Percentiles rank a stretch among this genome's conserved stretches.
These are phyloP conservation scores for Speoplatyrhinus poulsoni DNA, from an alignment of 2,113 vertebrate genomes.

Conservation along the genomic window DNA sequence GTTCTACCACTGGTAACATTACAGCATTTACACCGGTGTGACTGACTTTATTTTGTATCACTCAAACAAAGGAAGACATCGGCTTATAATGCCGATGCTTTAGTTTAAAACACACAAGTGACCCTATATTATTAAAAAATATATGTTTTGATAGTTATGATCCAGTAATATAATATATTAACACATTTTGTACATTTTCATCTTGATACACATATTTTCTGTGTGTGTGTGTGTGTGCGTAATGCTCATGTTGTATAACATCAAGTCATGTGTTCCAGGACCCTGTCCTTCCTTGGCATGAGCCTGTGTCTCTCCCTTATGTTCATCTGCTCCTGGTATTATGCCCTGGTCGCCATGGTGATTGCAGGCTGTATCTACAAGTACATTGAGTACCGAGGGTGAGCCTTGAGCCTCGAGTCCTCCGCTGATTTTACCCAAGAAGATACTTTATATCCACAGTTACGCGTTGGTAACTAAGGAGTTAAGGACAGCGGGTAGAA, in stretches of 20 bases:
- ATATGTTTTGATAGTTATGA: no score
- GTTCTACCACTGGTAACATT: slow-evolving; percentile 89
- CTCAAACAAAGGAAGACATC: no score
- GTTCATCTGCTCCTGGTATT: slow-evolving; percentile 97
- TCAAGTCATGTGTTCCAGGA: slow-evolving; percentile 74
- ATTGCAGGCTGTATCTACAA: slow-evolving; percentile 96
- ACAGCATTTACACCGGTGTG: background rate
- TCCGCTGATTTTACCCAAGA: background rate
- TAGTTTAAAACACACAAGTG: no score
- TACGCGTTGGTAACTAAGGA: background rate
- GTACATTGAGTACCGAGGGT: slow-evolving; percentile 98
- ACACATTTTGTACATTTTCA: background rate
- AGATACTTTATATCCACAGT: no score
- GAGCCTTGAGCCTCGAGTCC: slow-evolving; percentile 53
- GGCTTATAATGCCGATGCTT: no score
- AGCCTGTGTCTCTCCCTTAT: slow-evolving; percentile 94
- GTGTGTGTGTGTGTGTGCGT: background rate
- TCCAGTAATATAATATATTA: no score
- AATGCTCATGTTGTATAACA: slow-evolving; percentile 19
- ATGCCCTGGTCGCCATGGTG: slow-evolving; percentile 88
- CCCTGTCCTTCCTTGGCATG: slow-evolving; percentile 95
- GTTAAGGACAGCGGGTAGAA: background rate
- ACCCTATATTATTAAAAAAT: no score
- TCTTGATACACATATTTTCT: background rate
- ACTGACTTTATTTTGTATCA: no score